Percentiles rank a stretch among this genome's conserved stretches.
Conservation (phyloP, 2,797 vertebrate species). For the Pseudochromis fuscus region DNA sequence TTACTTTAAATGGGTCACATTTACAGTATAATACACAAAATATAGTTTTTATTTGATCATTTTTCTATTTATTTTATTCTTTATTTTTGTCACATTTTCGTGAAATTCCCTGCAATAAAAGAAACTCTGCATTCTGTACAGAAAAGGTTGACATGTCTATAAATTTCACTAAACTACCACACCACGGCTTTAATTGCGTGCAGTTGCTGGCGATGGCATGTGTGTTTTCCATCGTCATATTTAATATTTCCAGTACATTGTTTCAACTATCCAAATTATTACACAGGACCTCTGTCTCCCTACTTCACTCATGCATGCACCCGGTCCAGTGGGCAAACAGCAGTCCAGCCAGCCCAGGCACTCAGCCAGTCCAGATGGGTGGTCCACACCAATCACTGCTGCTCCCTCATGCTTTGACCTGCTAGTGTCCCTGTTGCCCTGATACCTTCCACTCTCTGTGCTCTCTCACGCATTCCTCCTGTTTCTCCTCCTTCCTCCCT, state of each 20-base stretch:
- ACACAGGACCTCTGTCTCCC: conserved; percentile 41
- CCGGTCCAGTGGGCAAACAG: conserved; percentile 45
- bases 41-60: too few species aligned
- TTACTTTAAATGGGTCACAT: too few species aligned
- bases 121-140: not conserved
- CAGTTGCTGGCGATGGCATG: conserved; percentile 32
- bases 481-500: conserved; percentile 17
- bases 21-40: too few species aligned
- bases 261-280: conserved; percentile 54
- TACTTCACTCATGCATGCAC: conserved; percentile 58
- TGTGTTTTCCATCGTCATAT: conserved; percentile 46
- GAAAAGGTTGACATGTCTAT: not conserved
- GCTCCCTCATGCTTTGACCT: conserved; percentile 47
- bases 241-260: conserved; percentile 45
- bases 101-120: not conserved
- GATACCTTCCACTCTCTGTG: conserved; percentile 24
- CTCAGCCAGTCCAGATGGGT: conserved; percentile 76
- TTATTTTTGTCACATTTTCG: too few species aligned
- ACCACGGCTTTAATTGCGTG: conserved; percentile 1
- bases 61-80: too few species aligned
- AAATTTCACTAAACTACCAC: too few species aligned
- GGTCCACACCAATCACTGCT: conserved; percentile 69
- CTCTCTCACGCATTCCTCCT: conserved; percentile 22
- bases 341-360: conserved; percentile 51
- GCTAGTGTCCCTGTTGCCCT: conserved; percentile 51